Evolutionary conservation across 2,888 invertebrate genomes (phyloP).

Genomic region (Pachycephus smyrnensis): DNA sequence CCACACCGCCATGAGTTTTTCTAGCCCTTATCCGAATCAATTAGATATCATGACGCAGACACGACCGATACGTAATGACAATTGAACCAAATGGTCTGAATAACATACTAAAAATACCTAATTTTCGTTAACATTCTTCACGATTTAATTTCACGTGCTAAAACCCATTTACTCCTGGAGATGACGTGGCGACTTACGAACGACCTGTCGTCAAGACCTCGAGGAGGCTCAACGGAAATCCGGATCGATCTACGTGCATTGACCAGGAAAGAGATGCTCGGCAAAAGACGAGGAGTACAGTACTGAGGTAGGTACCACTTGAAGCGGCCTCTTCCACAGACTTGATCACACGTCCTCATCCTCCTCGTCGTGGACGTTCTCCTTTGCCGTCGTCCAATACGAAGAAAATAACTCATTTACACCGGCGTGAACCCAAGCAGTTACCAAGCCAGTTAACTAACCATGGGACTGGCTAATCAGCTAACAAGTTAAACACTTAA

Average conservation of each 20-base stretch:
- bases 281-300: not conserved
- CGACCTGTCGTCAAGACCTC: not conserved
- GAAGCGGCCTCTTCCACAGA: not conserved
- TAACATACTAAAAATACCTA: not conserved
- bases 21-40: not conserved
- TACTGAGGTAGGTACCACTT: not conserved
- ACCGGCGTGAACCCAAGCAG: not conserved
- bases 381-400: not conserved
- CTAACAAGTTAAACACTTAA: not conserved
- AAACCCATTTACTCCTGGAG: not conserved
- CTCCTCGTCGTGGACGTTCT: not conserved
- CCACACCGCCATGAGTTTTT: not conserved
- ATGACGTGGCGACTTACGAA: not conserved
- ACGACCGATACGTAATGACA: not conserved
- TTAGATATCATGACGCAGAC: not conserved
- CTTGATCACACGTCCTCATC: not conserved
- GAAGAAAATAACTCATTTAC: not conserved
- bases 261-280: not conserved
- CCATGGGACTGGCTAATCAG: not conserved
- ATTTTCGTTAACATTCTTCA: not conserved
- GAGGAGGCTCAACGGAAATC: not conserved
- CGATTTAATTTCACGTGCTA: not conserved
- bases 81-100: not conserved
- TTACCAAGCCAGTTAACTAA: not conserved
- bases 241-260: not conserved